Evolutionary conservation across 2,113 vertebrate genomes (phyloP).

Genomic region (Thalassarche chlororhynchos): DNA sequence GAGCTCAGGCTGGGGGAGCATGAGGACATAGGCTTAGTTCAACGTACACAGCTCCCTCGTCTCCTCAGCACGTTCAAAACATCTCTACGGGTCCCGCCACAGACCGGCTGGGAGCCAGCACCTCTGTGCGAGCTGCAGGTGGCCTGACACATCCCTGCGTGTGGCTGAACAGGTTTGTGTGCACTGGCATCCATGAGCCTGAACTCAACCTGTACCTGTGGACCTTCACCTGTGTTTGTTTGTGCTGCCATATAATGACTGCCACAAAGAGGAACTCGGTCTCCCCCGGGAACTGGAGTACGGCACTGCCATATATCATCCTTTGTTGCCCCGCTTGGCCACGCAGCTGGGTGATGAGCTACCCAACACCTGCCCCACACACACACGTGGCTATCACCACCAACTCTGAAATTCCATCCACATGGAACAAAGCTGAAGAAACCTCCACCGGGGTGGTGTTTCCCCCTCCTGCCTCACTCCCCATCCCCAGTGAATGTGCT

Average conservation of each 20-base stretch:
- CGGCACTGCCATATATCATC: accelerated
- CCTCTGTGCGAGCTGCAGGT: neutral
- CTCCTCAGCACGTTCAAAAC: neutral
- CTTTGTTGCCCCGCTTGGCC: neutral
- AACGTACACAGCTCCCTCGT: neutral
- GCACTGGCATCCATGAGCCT: neutral
- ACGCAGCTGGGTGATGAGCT: neutral
- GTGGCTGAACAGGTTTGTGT: accelerated
- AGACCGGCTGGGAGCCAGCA: neutral
- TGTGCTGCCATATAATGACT: neutral
- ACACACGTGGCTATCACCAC: neutral
- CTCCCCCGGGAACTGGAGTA: neutral
- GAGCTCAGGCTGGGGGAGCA: neutral
- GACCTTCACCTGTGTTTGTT: neutral
- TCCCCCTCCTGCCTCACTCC: neutral
- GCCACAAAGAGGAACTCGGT: neutral
- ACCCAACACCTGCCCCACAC: neutral
- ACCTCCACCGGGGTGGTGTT: too few species aligned
- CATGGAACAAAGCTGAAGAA: neutral
- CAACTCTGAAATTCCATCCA: neutral
- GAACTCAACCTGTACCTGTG: neutral
- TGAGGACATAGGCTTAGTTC: neutral
- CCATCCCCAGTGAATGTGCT: neutral
- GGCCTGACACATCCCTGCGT: neutral
- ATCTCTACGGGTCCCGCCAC: neutral